Evolutionary conservation across 2,797 vertebrate genomes (phyloP), one percentile per base, ranked within the genome.

Genomic region (Acanthurus tractus): DNA sequence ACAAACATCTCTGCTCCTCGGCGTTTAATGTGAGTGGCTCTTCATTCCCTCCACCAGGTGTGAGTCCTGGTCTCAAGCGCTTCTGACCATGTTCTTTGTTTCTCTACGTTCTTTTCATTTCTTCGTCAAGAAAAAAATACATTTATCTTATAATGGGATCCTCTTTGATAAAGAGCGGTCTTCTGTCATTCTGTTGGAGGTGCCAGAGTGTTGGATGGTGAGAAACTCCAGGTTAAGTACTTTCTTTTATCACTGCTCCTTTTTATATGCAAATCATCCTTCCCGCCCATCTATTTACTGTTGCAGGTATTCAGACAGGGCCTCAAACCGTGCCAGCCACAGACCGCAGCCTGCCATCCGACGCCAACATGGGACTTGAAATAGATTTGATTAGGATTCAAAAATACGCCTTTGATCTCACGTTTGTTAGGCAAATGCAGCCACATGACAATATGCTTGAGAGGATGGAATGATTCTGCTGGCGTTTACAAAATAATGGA

Each of bases 231-330:
- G 89, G 93, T 95, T 94, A 95, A 95, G 87, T 92, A 93, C 88
- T 93, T 93, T 92, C 89, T 91, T 94, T 94, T 94, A 94, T 92
- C 90, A 82, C 83, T 36, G 84, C 84, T 88, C 90, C 93, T 93
- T 95, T 95, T 95, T 94, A 95, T 93, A 95, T 95, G 94, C 93
- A 95, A 95, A 95, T 95, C 79, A 78, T 8, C 45, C 77, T 61
- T 79, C 84, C 88, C 72, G 62, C 90, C 92, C 90, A 92, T 93
- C 93, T 94, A 94, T 94, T 95, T 94, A 94, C 91, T 86, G 82
- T 88, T 88, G 91, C 81, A 91, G 88, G 90, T 91, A 91, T 92
- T 93, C 91, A 92, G 88, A 91, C 86, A 77, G 89, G 88, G 84
- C 84, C 87, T 92, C 85, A 87, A 86, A 89, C 61, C 55, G 54